phyloP scores from a whole-genome alignment of 2,888 invertebrate genomes.

The Corythucha ciliata region DNA sequence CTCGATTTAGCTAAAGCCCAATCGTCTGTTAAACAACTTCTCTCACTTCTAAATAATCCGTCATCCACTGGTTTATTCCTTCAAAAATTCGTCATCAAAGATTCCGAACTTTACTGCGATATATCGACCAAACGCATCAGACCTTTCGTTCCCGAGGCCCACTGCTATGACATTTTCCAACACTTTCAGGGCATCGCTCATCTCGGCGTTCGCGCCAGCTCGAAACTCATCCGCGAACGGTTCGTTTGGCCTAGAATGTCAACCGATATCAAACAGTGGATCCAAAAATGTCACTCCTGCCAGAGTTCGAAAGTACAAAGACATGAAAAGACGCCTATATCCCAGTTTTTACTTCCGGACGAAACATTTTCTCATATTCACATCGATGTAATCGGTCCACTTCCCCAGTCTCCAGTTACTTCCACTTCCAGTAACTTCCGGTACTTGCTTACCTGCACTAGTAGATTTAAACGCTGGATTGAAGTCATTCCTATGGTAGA shows the following conservation, averaged over 20 bases:
- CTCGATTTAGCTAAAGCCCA: neutral
- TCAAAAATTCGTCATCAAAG: neutral
- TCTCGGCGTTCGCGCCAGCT: neutral
- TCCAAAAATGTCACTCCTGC: conserved; percentile 12
- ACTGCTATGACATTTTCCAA: conserved; percentile 6
- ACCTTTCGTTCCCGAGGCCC: conserved; percentile 10
- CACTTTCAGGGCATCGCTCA: conserved; percentile 13
- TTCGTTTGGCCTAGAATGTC: conserved; percentile 16
- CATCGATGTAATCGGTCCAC: conserved; percentile 10
- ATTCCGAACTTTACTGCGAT: conserved; percentile 4
- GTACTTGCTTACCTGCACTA: conserved; percentile 8
- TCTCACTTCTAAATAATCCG: neutral
- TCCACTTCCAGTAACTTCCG: too few relatives aligned
- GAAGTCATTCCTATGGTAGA: conserved; percentile 10
- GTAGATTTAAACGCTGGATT: conserved; percentile 11
- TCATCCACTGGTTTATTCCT: neutral
- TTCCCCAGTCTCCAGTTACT: neutral
- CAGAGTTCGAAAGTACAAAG: conserved; percentile 40
- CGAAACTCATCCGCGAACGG: conserved; percentile 6
- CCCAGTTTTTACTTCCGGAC: conserved; percentile 2
- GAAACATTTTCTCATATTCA: conserved; percentile 2
- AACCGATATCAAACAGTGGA: conserved; percentile 9
- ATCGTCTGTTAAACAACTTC: neutral
- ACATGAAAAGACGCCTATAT: conserved; percentile 10
- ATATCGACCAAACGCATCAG: conserved; percentile 8